These are phyloP conservation scores for Henricia sp. DNA, from an alignment of 53 echinoderm and acorn worm species.

Conservation along the genomic window DNA sequence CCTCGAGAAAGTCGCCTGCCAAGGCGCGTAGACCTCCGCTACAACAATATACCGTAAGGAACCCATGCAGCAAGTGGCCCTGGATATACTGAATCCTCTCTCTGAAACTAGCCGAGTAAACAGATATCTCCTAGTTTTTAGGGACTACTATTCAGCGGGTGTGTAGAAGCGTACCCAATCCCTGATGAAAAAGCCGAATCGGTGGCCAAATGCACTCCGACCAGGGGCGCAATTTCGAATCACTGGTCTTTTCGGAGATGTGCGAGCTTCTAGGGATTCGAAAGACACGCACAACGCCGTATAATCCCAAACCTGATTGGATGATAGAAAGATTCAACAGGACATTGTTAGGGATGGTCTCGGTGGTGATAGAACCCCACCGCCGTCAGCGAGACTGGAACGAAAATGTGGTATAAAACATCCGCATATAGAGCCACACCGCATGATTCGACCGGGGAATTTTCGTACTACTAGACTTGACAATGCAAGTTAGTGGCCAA, in stretches of 20 bases:
- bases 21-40: conserved; percentile 38
- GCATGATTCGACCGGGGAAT: conserved; percentile 1
- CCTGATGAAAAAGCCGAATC: not conserved
- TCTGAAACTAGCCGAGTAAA: conserved; percentile 10
- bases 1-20: conserved; percentile 31
- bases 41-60: conserved; percentile 11
- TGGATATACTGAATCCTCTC: conserved; percentile 55
- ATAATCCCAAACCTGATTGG: conserved; percentile 40
- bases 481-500: not conserved
- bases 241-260: conserved; percentile 25
- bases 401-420: not conserved
- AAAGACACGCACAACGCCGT: no score
- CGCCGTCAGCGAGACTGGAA: not conserved
- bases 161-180: no score
- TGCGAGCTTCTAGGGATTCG: conserved; percentile 8
- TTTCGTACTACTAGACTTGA: not conserved
- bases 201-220: conserved; percentile 48
- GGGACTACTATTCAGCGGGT: not conserved
- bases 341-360: conserved; percentile 21
- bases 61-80: conserved; percentile 53
- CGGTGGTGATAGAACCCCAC: conserved; percentile 1
- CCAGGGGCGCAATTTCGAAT: conserved; percentile 56
- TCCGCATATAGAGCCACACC: not conserved
- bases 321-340: conserved; percentile 46
- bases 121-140: not conserved